These are phyloP conservation scores for Alviniconcha marisindica DNA, from an alignment of 1,140 invertebrate species.

Conservation along the genomic window DNA sequence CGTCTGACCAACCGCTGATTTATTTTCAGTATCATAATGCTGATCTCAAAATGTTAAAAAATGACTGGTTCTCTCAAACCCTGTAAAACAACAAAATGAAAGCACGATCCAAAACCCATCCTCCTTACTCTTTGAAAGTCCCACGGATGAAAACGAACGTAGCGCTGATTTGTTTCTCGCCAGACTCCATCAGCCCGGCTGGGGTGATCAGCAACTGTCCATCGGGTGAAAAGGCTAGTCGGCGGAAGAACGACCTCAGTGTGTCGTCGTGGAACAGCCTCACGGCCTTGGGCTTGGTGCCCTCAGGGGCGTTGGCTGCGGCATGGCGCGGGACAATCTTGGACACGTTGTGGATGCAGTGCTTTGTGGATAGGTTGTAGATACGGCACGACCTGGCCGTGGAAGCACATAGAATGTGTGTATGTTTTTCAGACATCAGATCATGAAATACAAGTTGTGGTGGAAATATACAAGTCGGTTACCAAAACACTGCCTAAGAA, in stretches of 20 bases:
- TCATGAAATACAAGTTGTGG: too few species aligned
- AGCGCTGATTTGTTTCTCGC: constrained; percentile 80
- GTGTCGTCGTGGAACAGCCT: constrained; percentile 95
- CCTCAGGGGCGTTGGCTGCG: constrained; percentile 32
- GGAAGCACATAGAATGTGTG: too few species aligned
- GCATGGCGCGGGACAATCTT: constrained; percentile 79
- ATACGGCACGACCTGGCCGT: constrained; percentile 83
- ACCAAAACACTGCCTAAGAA: too few species aligned
- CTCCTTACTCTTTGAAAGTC: constrained; percentile 82
- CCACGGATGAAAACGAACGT: constrained; percentile 89
- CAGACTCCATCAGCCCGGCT: constrained; percentile 69
- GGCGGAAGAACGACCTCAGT: constrained; percentile 90
- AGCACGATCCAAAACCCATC: too few species aligned
- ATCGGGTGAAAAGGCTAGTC: constrained; percentile 92
- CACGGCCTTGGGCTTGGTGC: constrained; percentile 64
- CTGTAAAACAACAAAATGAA: too few species aligned
- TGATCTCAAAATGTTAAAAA: too few species aligned
- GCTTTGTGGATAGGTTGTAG: constrained; percentile 84
- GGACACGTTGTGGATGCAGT: constrained; percentile 83
- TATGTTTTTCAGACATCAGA: too few species aligned
- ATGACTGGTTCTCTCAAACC: too few species aligned
- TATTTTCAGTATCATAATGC: too few species aligned
- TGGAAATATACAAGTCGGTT: too few species aligned
- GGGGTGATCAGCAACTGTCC: constrained; percentile 92
- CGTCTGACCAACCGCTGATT: too few species aligned